phyloP scores from a whole-genome alignment of 2,797 vertebrate genomes.

The Pelochelys cantorii region DNA sequence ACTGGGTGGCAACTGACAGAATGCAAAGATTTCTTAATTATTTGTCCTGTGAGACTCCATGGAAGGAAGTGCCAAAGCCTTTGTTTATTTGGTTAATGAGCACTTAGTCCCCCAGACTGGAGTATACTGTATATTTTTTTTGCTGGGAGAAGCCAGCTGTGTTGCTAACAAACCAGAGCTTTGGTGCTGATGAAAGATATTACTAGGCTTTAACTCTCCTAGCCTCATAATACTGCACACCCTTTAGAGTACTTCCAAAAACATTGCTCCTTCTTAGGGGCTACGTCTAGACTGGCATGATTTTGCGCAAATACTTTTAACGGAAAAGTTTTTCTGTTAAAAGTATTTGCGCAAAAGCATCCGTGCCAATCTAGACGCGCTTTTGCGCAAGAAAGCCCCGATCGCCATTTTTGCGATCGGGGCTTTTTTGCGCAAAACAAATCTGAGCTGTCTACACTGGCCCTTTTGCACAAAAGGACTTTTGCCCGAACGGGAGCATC shows the following conservation, averaged over 20 bases:
- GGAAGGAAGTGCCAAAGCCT: background rate
- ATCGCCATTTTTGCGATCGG: too few relatives aligned
- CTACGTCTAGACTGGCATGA: too few relatives aligned
- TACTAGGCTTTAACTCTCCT: background rate
- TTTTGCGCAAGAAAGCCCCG: too few relatives aligned
- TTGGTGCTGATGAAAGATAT: background rate
- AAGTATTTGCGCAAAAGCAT: too few relatives aligned
- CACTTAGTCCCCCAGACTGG: background rate
- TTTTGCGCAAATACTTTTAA: too few relatives aligned
- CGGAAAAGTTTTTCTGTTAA: too few relatives aligned
- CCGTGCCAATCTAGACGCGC: too few relatives aligned
- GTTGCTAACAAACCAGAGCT: background rate
- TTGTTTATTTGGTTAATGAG: background rate
- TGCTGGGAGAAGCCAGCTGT: background rate
- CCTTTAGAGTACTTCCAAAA: background rate
- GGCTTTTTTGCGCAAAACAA: too few relatives aligned
- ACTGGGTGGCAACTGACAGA: background rate
- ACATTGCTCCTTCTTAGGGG: background rate
- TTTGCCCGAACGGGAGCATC: too few relatives aligned
- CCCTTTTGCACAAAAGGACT: too few relatives aligned
- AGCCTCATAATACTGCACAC: background rate
- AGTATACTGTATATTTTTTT: rapidly evolving
- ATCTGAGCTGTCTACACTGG: too few relatives aligned
- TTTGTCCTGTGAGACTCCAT: background rate
- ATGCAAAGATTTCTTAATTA: background rate